A percentile compares a stretch with the other conserved stretches of the same genome.
Evolutionary conservation across 2,797 vertebrate genomes (phyloP).

Genomic region (Streptopelia turtur): DNA sequence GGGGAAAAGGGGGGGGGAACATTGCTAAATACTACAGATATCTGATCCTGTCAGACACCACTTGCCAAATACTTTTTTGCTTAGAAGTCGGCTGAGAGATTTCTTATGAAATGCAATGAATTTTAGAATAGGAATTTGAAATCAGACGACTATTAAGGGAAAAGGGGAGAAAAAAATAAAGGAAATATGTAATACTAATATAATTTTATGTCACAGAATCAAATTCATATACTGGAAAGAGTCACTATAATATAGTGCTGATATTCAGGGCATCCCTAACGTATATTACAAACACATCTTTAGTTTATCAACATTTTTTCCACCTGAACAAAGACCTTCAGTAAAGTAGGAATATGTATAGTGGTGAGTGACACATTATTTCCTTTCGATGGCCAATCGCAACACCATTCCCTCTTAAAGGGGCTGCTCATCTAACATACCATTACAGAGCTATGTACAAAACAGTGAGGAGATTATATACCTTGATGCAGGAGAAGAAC

Average conservation of each 20-base stretch:
- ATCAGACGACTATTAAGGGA: not conserved
- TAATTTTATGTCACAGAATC: not conserved
- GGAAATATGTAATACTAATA: not conserved
- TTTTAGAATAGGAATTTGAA: not conserved
- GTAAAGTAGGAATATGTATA: not conserved
- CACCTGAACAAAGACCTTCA: not conserved
- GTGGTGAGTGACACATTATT: not conserved
- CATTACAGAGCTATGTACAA: not conserved
- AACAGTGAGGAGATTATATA: not conserved
- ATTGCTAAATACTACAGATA: not conserved
- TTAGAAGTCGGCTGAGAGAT: not conserved
- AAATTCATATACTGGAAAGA: not conserved
- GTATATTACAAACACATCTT: not conserved
- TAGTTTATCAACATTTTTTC: not conserved
- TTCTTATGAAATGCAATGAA: not conserved
- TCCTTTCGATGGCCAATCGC: not conserved
- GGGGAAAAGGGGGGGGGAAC: not conserved
- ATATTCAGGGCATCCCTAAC: not conserved
- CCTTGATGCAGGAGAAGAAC: not conserved
- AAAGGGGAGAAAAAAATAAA: accelerated
- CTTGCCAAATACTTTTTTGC: not conserved
- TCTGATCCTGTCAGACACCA: not conserved
- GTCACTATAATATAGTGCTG: not conserved
- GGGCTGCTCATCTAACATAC: not conserved
- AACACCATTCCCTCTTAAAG: not conserved